These are phyloP conservation scores for Panagrolaimus sp. DNA, from an alignment of 1,140 invertebrate genomes.

Conservation along the genomic window DNA sequence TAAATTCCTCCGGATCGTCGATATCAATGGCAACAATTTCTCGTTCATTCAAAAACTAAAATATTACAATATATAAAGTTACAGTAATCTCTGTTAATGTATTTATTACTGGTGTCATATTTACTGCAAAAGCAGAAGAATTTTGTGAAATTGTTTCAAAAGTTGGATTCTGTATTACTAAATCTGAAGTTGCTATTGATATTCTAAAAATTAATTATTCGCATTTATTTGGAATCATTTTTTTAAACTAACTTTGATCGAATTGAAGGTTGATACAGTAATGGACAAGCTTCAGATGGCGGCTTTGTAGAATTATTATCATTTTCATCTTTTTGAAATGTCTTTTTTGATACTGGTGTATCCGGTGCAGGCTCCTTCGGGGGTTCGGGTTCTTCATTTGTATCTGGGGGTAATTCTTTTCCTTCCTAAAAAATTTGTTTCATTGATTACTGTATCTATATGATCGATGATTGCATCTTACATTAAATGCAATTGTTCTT, in stretches of 20 bases:
- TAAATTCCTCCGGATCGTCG: slow-evolving; percentile 33
- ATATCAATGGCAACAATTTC: slow-evolving; percentile 46
- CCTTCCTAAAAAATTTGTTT: slow-evolving; percentile 46
- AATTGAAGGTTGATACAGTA: slow-evolving; percentile 11
- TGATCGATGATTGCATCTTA: slow-evolving; percentile 17
- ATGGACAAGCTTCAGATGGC: slow-evolving; percentile 9
- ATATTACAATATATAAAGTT: slow-evolving; percentile 22
- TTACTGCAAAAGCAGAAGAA: not conserved
- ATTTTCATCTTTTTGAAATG: slow-evolving; percentile 18
- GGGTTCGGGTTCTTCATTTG: slow-evolving; percentile 46
- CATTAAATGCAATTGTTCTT: slow-evolving; percentile 51
- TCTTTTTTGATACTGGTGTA: slow-evolving; percentile 17
- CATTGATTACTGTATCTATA: slow-evolving; percentile 12
- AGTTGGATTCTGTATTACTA: slow-evolving; percentile 15
- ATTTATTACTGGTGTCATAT: slow-evolving; percentile 5
- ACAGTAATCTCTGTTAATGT: not conserved
- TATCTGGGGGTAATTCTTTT: slow-evolving; percentile 52
- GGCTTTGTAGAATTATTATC: slow-evolving; percentile 16
- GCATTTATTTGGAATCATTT: not conserved
- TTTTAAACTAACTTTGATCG: not conserved
- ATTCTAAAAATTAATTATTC: not conserved
- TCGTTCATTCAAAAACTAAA: slow-evolving; percentile 35
- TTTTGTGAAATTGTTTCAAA: slow-evolving; percentile 22
- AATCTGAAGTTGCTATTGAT: not conserved
- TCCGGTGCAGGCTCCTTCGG: slow-evolving; percentile 35